Evolutionary conservation across 2,888 invertebrate genomes (phyloP), one percentile per base, ranked within the genome.

Genomic region (Bruchidius siliquastri): DNA sequence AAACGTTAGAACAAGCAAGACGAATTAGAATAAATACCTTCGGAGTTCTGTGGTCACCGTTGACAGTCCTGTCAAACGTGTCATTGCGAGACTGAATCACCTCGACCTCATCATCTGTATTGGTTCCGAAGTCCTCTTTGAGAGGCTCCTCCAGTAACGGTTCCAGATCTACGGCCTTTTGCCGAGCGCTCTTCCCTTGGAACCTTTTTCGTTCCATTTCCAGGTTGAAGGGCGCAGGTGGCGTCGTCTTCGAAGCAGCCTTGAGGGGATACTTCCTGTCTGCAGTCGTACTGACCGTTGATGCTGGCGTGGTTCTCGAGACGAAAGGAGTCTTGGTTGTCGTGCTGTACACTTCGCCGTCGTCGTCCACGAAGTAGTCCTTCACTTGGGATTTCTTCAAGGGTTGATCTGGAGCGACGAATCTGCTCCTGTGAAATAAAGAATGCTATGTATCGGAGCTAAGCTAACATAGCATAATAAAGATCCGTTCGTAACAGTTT

Each of bases 61-160:
- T 13, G 2, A 2, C 26, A 26, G 2, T 2, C 26, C 26, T 26
- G 2, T 26, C 26, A 2, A 26, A 26, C 26, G 49, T 13, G 13
- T 49, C 49, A 13, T 72, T 72, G 49, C 74, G 67, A 6, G 76
- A 76, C 66, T 79, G 71, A 22, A 78, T 76, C 0, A 78, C 74
- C 67, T 78, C 77, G 6, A 78, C 78, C 68, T 76, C 77, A 26
- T 78, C 78, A 68, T 77, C 76, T 68, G 78, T 77, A 66, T 72
- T 79, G 22, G 72, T 74, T 69, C 32, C 79, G 70, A 10, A 76
- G 26, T 69, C 73, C 69, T 69, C 88, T 79, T 89, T 88, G 73
- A 89, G 88, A 70, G 90, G 89, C 80, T 90, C 90, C 85, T 90
- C 90, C 32, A 90, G 86, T 73, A 90, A 83, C 10, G 90, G 89